Conservation (phyloP, 2,888 invertebrate species). For the Galeruca laticollis region DNA sequence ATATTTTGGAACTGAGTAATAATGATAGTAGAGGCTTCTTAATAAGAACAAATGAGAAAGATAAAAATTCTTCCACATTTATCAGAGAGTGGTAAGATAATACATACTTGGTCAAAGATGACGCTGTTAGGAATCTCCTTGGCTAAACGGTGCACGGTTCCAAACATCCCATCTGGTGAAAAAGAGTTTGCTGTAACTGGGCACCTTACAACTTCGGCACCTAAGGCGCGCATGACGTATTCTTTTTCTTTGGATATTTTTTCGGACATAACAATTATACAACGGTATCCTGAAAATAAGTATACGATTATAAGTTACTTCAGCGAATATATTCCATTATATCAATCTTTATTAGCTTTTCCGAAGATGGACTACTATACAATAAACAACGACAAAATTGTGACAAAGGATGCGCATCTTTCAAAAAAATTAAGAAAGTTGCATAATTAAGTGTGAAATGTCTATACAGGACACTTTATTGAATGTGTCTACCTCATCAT, state of each 20-base stretch:
- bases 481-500: too few relatives aligned
- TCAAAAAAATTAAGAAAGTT: too few relatives aligned
- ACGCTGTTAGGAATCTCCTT: slow-evolving; percentile 91
- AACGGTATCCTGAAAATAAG: slow-evolving; percentile 79
- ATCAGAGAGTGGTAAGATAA: background rate
- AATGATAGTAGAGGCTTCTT: too few relatives aligned
- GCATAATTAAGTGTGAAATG: too few relatives aligned
- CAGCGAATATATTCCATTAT: background rate
- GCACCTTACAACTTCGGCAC: slow-evolving; percentile 95
- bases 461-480: too few relatives aligned
- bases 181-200: slow-evolving; percentile 93
- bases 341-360: too few relatives aligned
- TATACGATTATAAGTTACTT: background rate
- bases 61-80: background rate
- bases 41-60: background rate
- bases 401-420: too few relatives aligned
- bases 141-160: slow-evolving; percentile 84
- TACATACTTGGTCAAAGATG: slow-evolving; percentile 88
- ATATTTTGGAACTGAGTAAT: too few relatives aligned
- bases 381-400: too few relatives aligned
- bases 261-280: slow-evolving; percentile 97
- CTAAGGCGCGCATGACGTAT: slow-evolving; percentile 86
- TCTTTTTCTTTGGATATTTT: slow-evolving; percentile 99
- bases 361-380: too few relatives aligned
- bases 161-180: slow-evolving; percentile 90